Evolutionary conservation across 2,888 invertebrate species (phyloP), one percentile per base, ranked within the genome.

Genomic region (Gymnosoma rotundatum): DNA sequence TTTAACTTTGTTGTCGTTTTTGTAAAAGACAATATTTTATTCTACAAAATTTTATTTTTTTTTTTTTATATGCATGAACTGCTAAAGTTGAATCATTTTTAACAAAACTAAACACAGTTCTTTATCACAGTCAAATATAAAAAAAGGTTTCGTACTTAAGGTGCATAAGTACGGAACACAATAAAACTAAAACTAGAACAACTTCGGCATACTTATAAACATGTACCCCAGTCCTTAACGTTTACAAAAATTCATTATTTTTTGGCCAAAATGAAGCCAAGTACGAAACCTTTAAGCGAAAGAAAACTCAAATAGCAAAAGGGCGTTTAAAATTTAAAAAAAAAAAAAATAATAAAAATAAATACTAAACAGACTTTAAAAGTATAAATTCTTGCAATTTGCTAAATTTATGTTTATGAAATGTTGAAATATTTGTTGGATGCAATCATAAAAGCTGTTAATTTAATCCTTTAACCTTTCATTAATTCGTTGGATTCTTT

Each of bases 111-210:
- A 45, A 64, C 56, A 63, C 25, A 54, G 56, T 42, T 12, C 64
- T 52, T 21, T 63, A 58, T 64, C 36, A 56, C 32, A 32, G 8
- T 45, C 36, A 56, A 48, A 45, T 63, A 66, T 21, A 52, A 20
- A 12, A 36, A 16, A 72, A 16, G 1, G 38, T 56, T 67, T 48
- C 5, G 42, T 52, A 42, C 42, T 76, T 25, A 42, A 75, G 75
- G 66, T 75, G 54, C 75, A 66, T 36, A 45, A 54, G 64, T 18
- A 32, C 25, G 8, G 52, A 64, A 64, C 7, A 64, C 14, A 56
- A 74, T 56, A 66, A 58, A 70, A 61, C 45, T 45, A 70, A 70
- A 78, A 63, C 12, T 70, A 70, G 45, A 70, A 54, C 69, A 54
- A 42, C n/a, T 70, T 54, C 9, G 42, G 18, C 10, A 32, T 25